phyloP scores from a whole-genome alignment of 2,888 invertebrate species.

The Melanostoma scalare region DNA sequence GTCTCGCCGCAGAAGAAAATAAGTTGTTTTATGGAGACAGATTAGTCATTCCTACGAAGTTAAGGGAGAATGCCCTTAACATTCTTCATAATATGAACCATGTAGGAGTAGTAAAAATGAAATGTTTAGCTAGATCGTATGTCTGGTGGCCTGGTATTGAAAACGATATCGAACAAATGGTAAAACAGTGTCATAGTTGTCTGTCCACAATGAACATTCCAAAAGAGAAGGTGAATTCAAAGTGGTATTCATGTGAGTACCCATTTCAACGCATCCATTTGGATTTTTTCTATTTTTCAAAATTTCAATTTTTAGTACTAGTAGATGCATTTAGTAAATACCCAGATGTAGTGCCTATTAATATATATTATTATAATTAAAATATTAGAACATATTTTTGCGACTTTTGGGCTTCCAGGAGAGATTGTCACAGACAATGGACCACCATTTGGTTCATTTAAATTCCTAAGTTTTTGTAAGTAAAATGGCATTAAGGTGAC shows the following conservation, averaged over 20 bases:
- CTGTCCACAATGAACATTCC: no score
- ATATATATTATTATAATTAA: no score
- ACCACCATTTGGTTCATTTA: conserved; percentile 58
- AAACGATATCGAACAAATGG: neutral
- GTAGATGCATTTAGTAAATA: conserved; percentile 12
- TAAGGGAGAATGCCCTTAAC: neutral
- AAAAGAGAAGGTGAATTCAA: no score
- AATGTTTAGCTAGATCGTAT: conserved; percentile 6
- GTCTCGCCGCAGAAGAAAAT: conserved; percentile 14
- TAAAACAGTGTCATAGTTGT: no score
- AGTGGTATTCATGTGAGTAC: no score
- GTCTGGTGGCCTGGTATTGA: conserved; percentile 12
- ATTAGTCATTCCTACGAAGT: conserved; percentile 9
- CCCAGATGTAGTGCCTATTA: conserved; percentile 10
- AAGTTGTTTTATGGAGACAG: conserved; percentile 37
- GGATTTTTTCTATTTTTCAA: no score
- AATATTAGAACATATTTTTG: neutral
- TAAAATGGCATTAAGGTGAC: conserved; percentile 58
- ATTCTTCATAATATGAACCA: conserved; percentile 24
- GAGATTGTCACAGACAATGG: conserved; percentile 69
- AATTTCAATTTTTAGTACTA: no score
- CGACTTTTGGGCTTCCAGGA: conserved; percentile 53
- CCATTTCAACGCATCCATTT: no score
- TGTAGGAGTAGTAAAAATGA: conserved; percentile 14
- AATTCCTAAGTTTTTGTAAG: conserved; percentile 30